A percentile compares a stretch with the other conserved stretches of the same genome.
Conservation (phyloP, 1,140 invertebrate species). For the Mya arenaria region DNA sequence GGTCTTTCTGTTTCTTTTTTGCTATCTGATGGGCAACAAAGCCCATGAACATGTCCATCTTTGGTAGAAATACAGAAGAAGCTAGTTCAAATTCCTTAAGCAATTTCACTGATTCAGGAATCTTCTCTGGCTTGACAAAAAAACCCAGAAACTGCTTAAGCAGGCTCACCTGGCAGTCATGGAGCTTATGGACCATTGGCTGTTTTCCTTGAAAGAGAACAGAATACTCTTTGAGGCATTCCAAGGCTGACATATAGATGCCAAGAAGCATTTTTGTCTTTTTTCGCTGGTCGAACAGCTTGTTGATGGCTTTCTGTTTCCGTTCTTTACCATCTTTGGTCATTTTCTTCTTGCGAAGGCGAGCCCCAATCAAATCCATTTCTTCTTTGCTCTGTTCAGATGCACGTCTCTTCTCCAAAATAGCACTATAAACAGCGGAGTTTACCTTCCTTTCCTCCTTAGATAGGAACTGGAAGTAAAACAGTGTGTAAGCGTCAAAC, state of each 20-base stretch:
- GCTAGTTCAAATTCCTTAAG: not conserved
- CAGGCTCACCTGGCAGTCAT: slow-evolving; percentile 40
- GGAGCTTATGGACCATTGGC: slow-evolving; percentile 45
- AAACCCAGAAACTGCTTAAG: slow-evolving; percentile 27
- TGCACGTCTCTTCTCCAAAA: not conserved
- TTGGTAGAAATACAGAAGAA: not conserved
- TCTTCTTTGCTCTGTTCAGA: not conserved
- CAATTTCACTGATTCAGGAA: not conserved
- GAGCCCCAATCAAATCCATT: not conserved
- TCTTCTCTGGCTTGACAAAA: slow-evolving; percentile 43
- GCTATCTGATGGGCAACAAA: not conserved
- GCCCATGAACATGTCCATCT: slow-evolving; percentile 6
- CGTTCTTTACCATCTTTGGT: slow-evolving; percentile 42
- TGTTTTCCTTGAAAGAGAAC: slow-evolving; percentile 38
- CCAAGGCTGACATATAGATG: slow-evolving; percentile 12
- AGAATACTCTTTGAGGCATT: slow-evolving; percentile 40
- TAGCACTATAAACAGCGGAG: not conserved
- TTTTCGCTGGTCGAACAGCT: not conserved
- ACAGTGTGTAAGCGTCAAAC: slow-evolving; percentile 48
- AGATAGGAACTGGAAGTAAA: slow-evolving; percentile 45
- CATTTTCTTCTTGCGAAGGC: slow-evolving; percentile 19
- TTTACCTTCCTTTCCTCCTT: not conserved
- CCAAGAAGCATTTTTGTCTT: slow-evolving; percentile 3
- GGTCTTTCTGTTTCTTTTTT: not conserved
- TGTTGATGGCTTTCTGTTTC: slow-evolving; percentile 39